Conservation (phyloP, 2,797 vertebrate genomes). For the Alcedo atthis region DNA sequence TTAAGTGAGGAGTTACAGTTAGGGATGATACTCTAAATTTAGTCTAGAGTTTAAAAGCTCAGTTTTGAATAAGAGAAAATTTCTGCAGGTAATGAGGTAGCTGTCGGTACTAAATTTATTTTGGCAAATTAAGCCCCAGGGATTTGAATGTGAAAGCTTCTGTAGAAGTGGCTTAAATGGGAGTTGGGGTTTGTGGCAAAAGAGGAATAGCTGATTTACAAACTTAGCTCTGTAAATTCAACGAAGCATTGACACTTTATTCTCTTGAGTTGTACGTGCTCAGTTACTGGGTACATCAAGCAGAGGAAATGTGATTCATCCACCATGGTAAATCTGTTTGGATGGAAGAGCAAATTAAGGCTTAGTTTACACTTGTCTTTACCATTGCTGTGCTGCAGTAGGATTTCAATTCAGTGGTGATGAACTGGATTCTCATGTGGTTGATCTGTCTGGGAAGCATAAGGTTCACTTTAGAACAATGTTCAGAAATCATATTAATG, state of each 20-base stretch:
- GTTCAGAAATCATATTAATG: neutral
- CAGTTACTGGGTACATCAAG: neutral
- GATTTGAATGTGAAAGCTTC: neutral
- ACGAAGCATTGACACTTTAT: neutral
- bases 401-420: neutral
- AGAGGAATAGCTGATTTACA: neutral
- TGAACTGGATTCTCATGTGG: neutral
- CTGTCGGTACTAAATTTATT: neutral
- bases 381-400: neutral
- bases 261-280: neutral
- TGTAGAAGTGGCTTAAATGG: neutral
- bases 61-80: neutral
- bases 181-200: neutral
- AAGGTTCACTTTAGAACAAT: neutral
- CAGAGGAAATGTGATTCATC: neutral
- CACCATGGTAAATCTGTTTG: neutral
- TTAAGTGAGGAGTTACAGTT: neutral
- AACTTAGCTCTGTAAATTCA: neutral
- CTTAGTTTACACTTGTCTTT: neutral
- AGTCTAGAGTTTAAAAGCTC: neutral
- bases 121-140: neutral
- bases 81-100: neutral
- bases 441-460: neutral
- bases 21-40: neutral
- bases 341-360: neutral